These are phyloP conservation scores for Istiophorus platypterus DNA, from an alignment of 2,113 vertebrate genomes.

Conservation along the genomic window DNA sequence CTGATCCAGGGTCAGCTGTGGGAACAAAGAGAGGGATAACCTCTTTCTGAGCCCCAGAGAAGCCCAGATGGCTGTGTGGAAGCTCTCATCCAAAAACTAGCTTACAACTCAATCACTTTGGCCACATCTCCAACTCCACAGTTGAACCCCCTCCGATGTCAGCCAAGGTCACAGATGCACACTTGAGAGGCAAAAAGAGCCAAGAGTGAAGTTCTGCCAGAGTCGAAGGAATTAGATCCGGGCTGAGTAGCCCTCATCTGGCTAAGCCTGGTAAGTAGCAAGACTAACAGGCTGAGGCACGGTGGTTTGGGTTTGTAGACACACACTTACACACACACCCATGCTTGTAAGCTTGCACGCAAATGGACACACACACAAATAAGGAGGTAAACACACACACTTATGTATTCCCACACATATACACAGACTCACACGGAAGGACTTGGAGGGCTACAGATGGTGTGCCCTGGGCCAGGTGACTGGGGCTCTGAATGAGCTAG, in stretches of 20 bases:
- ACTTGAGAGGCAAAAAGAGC: slow-evolving; percentile 70
- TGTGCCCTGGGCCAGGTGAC: slow-evolving; percentile 74
- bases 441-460: slow-evolving; percentile 80
- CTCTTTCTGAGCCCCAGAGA: slow-evolving; percentile 68
- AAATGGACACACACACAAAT: slow-evolving; percentile 61
- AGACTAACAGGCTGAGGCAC: slow-evolving; percentile 80
- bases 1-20: slow-evolving; percentile 80
- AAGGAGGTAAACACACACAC: slow-evolving; percentile 54
- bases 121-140: slow-evolving; percentile 76
- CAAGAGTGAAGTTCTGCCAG: slow-evolving; percentile 78
- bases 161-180: slow-evolving; percentile 81
- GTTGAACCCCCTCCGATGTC: slow-evolving; percentile 76
- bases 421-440: slow-evolving; percentile 61
- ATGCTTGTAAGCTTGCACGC: slow-evolving; percentile 42
- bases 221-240: slow-evolving; percentile 78
- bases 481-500: slow-evolving; percentile 71
- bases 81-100: slow-evolving; percentile 74
- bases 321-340: slow-evolving; percentile 40
- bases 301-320: slow-evolving; percentile 69
- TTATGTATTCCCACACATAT: slow-evolving; percentile 36
- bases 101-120: slow-evolving; percentile 76
- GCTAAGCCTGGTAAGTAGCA: slow-evolving; percentile 82
- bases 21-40: slow-evolving; percentile 72
- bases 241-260: slow-evolving; percentile 81
- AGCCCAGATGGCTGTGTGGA: slow-evolving; percentile 76